A percentile compares a stretch with the other conserved stretches of the same genome.
phyloP scores from a whole-genome alignment of 2,797 vertebrate species.

The Coluber constrictor region DNA sequence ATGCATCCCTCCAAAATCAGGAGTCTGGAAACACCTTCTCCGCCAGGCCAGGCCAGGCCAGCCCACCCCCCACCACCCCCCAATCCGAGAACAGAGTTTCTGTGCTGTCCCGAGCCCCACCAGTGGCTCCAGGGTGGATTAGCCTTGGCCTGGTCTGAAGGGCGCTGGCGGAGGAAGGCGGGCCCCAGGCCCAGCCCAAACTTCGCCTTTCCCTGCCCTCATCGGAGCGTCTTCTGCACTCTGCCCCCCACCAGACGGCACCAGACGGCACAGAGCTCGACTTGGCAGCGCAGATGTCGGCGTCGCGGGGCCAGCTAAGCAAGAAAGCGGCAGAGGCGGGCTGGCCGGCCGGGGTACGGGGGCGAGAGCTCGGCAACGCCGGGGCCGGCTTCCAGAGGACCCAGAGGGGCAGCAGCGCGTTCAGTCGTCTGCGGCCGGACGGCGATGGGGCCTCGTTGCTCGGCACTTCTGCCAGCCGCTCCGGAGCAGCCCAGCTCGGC shows the following conservation, averaged over 20 bases:
- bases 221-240: not conserved
- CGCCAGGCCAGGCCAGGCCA: too few relatives aligned
- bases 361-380: not conserved
- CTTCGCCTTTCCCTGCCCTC: not conserved
- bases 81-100: not conserved
- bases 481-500: not conserved
- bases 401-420: not conserved
- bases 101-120: not conserved
- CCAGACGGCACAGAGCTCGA: too few relatives aligned
- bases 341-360: not conserved
- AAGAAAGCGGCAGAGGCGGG: not conserved
- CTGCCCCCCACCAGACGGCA: not conserved
- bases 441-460: not conserved
- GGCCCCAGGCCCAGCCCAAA: not conserved
- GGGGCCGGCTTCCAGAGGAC: not conserved
- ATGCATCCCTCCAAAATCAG: not conserved
- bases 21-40: not conserved
- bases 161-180: not conserved
- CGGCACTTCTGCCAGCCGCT: not conserved
- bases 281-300: not conserved
- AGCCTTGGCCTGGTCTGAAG: rapidly evolving
- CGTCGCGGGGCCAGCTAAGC: not conserved
- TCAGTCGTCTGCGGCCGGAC: not conserved
- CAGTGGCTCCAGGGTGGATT: not conserved
- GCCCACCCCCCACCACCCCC: not conserved